Base-by-base conservation (phyloP, 2,113 vertebrate genomes). In the Tamias sibiricus region DNA sequence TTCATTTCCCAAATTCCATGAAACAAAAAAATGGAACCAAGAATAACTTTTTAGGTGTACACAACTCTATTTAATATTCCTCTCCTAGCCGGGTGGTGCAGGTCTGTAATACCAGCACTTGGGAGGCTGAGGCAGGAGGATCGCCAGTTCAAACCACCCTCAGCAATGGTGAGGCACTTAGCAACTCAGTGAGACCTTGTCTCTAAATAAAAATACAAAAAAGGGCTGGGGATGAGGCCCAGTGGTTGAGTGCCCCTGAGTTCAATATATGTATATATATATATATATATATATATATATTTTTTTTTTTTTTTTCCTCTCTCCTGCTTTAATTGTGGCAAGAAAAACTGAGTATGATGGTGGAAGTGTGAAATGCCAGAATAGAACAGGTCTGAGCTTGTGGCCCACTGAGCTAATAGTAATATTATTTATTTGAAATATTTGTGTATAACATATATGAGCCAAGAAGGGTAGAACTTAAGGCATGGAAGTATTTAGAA, bases 381-480 rank as follows among this genome's bases (percentile, higher is more conserved):
- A n/a, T 32, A 26, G 13, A 82, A 37, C 16, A 91, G 49, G 75
- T 79, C 85, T 57, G 52, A 91, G 71, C 44, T 49, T 83, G 74
- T 69, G n/a, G 40, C 20, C 19, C 44, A 89, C 72, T 71, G 86
- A 89, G 4, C 54, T 74, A 35, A 57, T 42, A 47, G 35, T 90
- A 47, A 69, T 76, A 69, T 19, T 90, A 40, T 74, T 77, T 74
- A 44, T 64, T n/a, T 74, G 59, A 82, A 32, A 44, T 54, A 44
- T 26, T 57, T 96, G 11, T 93, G 35, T 79, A 64, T 74, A 88
- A 95, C 88, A 32, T 74, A 62, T 11, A 11, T 44, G 17, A 94
- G 52, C 59, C n/a, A 87, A 89, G 22, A 77, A 92, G 17, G 22
- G 44, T 74, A 28, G 52, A 86, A 68, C 5, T 80, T 71, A 94